phyloP scores from a whole-genome alignment of 2,113 vertebrate species.

The Alethe castanea region DNA sequence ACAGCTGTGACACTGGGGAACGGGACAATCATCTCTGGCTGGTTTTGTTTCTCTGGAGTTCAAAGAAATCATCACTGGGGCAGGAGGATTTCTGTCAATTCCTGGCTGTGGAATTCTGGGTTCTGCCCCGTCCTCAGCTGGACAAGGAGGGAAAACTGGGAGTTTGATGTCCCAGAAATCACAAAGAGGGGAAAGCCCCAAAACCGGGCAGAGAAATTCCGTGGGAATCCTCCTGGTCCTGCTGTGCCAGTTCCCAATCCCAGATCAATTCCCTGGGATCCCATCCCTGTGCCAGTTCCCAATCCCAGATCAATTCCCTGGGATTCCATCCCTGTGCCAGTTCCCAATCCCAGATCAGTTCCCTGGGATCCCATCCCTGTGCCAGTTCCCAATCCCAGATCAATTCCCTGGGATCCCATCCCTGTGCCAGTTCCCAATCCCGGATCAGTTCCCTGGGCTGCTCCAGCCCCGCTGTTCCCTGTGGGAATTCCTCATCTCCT shows the following conservation, averaged over 20 bases:
- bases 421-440: rapidly evolving
- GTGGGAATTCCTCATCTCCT: too few species aligned
- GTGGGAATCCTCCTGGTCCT: neutral
- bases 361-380: too few species aligned
- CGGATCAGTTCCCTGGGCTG: too few species aligned
- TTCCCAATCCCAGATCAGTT: too few species aligned
- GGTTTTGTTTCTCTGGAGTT: neutral
- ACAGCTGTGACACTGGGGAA: neutral
- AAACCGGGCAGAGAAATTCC: too few species aligned
- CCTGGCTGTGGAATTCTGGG: neutral
- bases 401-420: too few species aligned
- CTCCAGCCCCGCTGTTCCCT: too few species aligned
- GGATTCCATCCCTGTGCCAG: too few species aligned
- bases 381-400: too few species aligned
- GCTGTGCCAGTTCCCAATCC: neutral
- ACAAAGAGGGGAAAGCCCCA: neutral
- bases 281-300: too few species aligned
- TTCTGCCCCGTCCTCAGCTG: neutral
- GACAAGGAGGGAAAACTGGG: neutral
- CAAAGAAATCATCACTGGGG: rapidly evolving
- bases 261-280: neutral
- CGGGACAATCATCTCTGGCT: neutral
- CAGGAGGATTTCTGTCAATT: neutral
- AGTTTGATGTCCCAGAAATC: neutral
- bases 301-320: too few species aligned